These are phyloP conservation scores for Pogonomyrmex californicus DNA, from an alignment of 1,140 invertebrate species.

Conservation along the genomic window DNA sequence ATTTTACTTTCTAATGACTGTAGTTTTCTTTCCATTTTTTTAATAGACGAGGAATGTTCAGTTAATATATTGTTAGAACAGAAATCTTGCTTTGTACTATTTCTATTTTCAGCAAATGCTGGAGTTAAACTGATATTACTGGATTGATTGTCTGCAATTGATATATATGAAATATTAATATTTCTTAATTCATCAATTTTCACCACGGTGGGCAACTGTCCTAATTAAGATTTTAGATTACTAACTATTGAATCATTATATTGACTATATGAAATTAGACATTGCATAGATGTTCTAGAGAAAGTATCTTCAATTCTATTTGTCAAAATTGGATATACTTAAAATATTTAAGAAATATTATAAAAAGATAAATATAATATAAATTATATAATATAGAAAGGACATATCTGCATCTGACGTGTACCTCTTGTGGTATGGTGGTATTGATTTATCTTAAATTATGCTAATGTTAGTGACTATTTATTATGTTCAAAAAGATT, in stretches of 20 bases:
- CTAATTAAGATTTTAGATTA: background rate
- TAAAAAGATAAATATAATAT: background rate
- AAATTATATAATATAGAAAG: background rate
- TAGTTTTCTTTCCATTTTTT: constrained; percentile 68
- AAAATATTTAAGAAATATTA: constrained; percentile 22
- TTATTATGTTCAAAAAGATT: no score
- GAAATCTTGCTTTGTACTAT: background rate
- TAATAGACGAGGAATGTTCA: constrained; percentile 13
- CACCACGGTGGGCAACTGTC: background rate
- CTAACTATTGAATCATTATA: background rate
- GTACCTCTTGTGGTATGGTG: no score
- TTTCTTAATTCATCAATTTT: background rate
- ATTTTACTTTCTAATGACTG: constrained; percentile 72
- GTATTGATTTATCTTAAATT: no score
- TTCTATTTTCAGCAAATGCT: background rate
- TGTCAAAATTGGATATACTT: background rate
- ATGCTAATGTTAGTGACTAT: no score
- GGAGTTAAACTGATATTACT: background rate
- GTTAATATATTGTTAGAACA: background rate
- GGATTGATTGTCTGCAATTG: background rate
- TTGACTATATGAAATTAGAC: background rate
- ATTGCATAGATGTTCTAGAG: background rate
- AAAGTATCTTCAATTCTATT: constrained; percentile 11
- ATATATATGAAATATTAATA: background rate
- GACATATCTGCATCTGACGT: no score